phyloP scores from a whole-genome alignment of 2,113 vertebrate genomes.

The Cavia porcellus region DNA sequence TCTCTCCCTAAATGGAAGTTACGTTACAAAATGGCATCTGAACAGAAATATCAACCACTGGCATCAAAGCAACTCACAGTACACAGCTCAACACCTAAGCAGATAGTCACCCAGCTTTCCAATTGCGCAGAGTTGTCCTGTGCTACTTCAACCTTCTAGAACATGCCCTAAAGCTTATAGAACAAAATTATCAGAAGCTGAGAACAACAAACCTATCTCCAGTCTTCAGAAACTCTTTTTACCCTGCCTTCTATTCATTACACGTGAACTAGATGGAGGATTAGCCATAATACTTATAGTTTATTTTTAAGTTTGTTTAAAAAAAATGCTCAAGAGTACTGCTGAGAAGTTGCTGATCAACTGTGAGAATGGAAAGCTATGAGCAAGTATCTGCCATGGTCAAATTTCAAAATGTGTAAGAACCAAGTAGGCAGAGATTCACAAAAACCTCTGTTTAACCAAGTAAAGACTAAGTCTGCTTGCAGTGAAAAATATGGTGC shows the following conservation, averaged over 20 bases:
- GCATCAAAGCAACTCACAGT: not conserved
- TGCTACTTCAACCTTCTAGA: not conserved
- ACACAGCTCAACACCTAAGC: not conserved
- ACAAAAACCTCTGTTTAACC: conserved; percentile 27
- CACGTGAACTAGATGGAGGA: not conserved
- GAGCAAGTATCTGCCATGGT: not conserved
- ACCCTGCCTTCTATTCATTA: conserved; percentile 23
- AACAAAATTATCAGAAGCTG: not conserved
- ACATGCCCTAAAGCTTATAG: not conserved
- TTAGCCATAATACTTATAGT: not conserved
- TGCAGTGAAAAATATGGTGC: conserved; percentile 60
- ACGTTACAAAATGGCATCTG: not conserved
- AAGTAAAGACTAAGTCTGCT: not conserved
- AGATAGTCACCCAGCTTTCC: not conserved
- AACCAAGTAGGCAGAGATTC: not conserved
- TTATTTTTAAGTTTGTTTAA: not conserved
- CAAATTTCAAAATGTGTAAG: not conserved
- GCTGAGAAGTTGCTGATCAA: conserved; percentile 19
- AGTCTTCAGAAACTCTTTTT: conserved; percentile 2
- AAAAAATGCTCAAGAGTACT: conserved; percentile 1
- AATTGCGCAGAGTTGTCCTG: not conserved
- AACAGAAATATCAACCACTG: not conserved
- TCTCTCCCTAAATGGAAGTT: not conserved
- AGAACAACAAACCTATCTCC: conserved; percentile 4
- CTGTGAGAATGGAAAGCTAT: not conserved